Base-by-base conservation (phyloP, 2,888 invertebrate species). In the Agrotis ipsilon region DNA sequence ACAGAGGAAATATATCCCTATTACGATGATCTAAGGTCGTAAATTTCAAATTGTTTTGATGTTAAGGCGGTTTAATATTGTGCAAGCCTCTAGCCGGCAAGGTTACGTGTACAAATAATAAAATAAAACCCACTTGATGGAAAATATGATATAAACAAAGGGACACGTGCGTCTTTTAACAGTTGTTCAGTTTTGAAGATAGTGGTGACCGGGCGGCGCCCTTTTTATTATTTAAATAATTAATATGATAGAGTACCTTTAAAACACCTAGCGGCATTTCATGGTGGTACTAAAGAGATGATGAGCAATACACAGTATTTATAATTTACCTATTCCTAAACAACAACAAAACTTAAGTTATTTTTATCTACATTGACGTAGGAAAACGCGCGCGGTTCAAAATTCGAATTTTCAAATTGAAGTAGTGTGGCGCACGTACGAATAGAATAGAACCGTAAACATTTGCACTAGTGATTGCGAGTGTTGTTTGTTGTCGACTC, bases 401-500 rank as follows among this genome's bases (percentile, higher is more conserved):
- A 80, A 78, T 75, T 80, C 68, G 76, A 73, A 82, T 66, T 75
- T 75, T 80, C 67, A 74, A 73, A 82, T 68, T 75, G 82, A 82
- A 85, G 81, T 86, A 78, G 84, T 81, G 78, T 65, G 64, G 81
- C 71, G 80, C 85, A 81, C 85, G 84, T 82, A 83, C 85, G 84
- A 82, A 80, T 80, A 78, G 80, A 80, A 82, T 80, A 72, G 83
- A 78, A 85, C 80, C 72, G 91, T 86, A 89, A 93, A 94, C 88
- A 92, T 94, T 94, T 93, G 90, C 88, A 82, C 87, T 89, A 87
- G 92, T 93, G 94, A 94, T 94, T 94, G 94, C 91, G 86, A 76
- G 83, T 85, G 85, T 76, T 93, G 92, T 91, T 92, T 92, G 88
- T 88, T 76, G 83, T 82, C 48, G 79, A 77, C 76, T 81, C 68